phyloP scores from a whole-genome alignment of 2,888 invertebrate species.

The Bugula neritina region DNA sequence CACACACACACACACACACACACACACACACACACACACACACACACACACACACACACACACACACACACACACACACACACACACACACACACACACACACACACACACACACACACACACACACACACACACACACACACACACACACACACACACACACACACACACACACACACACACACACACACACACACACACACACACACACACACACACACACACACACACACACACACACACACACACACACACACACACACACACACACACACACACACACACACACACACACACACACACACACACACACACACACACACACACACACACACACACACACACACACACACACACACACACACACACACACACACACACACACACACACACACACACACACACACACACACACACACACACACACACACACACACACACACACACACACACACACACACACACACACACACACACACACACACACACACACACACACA shows the following conservation, averaged over 20 bases:
- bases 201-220: not conserved
- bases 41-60: no score
- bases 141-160: not conserved
- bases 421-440: no score
- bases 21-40: not conserved
- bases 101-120: not conserved
- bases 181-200: not conserved
- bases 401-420: no score
- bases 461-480: not conserved
- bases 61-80: not conserved
- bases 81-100: not conserved
- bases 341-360: not conserved
- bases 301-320: not conserved
- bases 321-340: not conserved
- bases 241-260: not conserved
- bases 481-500: not conserved
- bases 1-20: not conserved
- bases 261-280: not conserved
- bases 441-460: not conserved
- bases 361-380: no score
- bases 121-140: not conserved
- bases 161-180: constrained; percentile 6
- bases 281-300: not conserved
- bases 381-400: no score
- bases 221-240: no score